Base-by-base conservation (phyloP, 1,140 invertebrate genomes). In the Pachypsylla venusta region DNA sequence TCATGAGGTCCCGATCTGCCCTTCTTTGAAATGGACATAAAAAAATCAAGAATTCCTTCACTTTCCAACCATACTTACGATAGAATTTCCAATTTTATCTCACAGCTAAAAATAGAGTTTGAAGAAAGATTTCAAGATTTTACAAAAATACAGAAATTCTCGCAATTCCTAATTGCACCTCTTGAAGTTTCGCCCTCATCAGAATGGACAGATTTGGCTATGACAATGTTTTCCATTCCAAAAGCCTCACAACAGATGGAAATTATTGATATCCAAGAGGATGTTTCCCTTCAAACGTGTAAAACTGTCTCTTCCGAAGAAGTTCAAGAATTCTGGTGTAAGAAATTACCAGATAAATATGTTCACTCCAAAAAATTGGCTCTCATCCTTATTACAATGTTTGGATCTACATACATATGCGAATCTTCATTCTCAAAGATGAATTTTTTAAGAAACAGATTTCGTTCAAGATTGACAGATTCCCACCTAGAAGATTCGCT, bases 251-350 rank as follows among this genome's bases (percentile, higher is more conserved):
- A n/a, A n/a, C n/a, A n/a, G n/a, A n/a, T n/a, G n/a, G n/a, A n/a
- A n/a, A n/a, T n/a, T n/a, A 48, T 48, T n/a, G n/a, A 48, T n/a
- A 16, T 48, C 3, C 42, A 48, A 48, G 42, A 48, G 22, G 42
- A 48, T 48, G 22, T 48, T 16, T 48, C 42, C n/a, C 25, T 53
- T 12, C 14, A 53, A 53, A 53, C 25, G 19, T n/a, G 25, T 22
- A 53, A 53, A 53, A 53, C 48, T 53, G 12, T 12, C 12, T 53
- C 48, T 53, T 24, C 48, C 25, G 48, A 53, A 53, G n/a, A n/a
- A n/a, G n/a, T n/a, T n/a, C n/a, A n/a, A n/a, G 48, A 19, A 16
- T 48, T 48, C 22, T 48, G 42, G 42, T 5, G 5, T 16, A 48
- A 48, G n/a, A n/a, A 48, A 16, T 20, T 53, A 10, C 25, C 25